A percentile compares a stretch with the other conserved stretches of the same genome.
These are phyloP conservation scores for Caradrina clavipalpis DNA, from an alignment of 2,888 invertebrate species.

Conservation along the genomic window DNA sequence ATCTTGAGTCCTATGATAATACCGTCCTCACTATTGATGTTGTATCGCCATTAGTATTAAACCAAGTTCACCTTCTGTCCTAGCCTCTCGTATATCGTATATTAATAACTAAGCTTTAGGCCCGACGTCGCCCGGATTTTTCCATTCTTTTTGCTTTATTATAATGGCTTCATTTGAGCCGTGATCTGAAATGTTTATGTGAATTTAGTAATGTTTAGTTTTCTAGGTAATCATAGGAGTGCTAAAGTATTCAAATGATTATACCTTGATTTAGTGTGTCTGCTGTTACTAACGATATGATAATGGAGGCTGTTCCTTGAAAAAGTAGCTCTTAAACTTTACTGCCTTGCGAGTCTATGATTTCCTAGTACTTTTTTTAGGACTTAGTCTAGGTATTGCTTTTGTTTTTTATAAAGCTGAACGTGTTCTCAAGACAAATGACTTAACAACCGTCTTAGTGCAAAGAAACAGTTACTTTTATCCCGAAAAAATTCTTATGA, in stretches of 20 bases:
- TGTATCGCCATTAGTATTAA: background rate
- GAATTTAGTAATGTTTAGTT: slow-evolving; percentile 42
- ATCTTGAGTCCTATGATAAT: no score
- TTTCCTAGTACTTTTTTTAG: slow-evolving; percentile 5
- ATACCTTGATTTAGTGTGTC: slow-evolving; percentile 44
- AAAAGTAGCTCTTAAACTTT: background rate
- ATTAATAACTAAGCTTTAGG: slow-evolving; percentile 57
- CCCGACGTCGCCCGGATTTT: slow-evolving; percentile 60
- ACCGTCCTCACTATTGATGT: background rate
- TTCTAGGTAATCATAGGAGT: slow-evolving; percentile 54
- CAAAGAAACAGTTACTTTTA: background rate
- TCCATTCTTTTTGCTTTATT: slow-evolving; percentile 69
- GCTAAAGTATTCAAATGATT: slow-evolving; percentile 41
- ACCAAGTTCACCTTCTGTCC: slow-evolving; percentile 35
- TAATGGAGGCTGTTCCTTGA: slow-evolving; percentile 25
- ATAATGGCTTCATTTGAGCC: slow-evolving; percentile 58
- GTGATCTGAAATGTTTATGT: slow-evolving; percentile 64
- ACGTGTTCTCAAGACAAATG: background rate
- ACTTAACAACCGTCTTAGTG: background rate
- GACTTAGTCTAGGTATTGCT: background rate
- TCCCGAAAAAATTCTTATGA: background rate
- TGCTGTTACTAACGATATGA: slow-evolving; percentile 19
- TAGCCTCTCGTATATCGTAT: slow-evolving; percentile 6
- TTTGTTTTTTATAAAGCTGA: background rate
- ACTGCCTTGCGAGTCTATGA: background rate